Evolutionary conservation across 2,888 invertebrate species (phyloP).

Genomic region (Metallyticus violacea): DNA sequence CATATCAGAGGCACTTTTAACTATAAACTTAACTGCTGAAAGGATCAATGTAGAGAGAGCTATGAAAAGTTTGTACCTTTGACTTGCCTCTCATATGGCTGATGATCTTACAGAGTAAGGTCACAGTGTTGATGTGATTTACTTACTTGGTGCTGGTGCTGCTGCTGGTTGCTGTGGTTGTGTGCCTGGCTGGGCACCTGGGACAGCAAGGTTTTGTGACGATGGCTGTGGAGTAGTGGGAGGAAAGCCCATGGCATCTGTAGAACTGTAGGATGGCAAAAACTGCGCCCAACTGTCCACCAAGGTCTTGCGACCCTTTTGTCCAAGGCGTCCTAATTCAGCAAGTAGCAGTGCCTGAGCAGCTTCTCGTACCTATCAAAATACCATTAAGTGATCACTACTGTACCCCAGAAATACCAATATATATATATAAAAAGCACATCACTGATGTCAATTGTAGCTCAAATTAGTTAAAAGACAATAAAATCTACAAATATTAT

Average conservation of each 20-base stretch:
- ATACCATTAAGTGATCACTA: not conserved
- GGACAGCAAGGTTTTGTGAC: not conserved
- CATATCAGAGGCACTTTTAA: no score
- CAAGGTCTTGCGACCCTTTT: slow-evolving; percentile 85
- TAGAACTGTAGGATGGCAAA: slow-evolving; percentile 82
- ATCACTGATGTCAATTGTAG: no score
- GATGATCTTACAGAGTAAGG: no score
- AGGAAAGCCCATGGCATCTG: slow-evolving; percentile 57
- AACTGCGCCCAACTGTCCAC: slow-evolving; percentile 97
- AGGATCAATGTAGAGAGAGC: no score
- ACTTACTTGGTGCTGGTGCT: not conserved
- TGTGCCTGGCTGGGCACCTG: not conserved
- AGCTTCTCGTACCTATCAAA: slow-evolving; percentile 74
- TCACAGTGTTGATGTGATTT: no score
- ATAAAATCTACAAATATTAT: no score
- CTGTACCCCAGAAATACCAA: no score
- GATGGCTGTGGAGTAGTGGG: slow-evolving; percentile 53
- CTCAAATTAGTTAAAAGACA: not conserved
- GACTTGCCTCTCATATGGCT: no score
- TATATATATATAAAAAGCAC: no score
- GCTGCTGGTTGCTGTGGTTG: not conserved
- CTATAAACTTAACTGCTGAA: no score
- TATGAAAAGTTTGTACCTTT: no score
- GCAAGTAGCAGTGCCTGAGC: slow-evolving; percentile 93
- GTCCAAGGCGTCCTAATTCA: slow-evolving; percentile 84